Evolutionary conservation across 2,888 invertebrate species (phyloP).

Genomic region (Neoaliturus tenellus): DNA sequence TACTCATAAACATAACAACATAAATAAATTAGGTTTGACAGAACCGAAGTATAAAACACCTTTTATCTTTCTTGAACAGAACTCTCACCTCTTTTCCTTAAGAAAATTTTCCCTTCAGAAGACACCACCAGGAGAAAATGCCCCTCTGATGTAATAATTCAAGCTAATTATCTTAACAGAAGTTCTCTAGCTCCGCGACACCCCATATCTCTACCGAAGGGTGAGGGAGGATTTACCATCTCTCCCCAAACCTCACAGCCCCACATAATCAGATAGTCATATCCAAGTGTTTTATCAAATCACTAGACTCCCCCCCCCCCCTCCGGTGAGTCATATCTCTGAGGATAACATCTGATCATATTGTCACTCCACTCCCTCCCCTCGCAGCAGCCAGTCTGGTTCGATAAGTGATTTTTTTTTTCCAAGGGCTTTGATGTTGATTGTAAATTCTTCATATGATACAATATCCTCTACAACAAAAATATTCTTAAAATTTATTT

Average conservation of each 20-base stretch:
- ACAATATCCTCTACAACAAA: no score
- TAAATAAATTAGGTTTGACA: no score
- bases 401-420: background rate
- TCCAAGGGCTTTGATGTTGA: no score
- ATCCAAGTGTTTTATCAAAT: slow-evolving; percentile 34
- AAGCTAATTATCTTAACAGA: background rate
- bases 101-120: no score
- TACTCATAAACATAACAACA: no score
- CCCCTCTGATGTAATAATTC: no score
- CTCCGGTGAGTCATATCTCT: slow-evolving; percentile 15
- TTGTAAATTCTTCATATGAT: no score
- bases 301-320: background rate
- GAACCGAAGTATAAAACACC: no score
- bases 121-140: no score
- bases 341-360: background rate
- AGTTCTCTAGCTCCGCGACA: background rate
- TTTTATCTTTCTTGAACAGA: no score
- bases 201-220: background rate
- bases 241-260: background rate
- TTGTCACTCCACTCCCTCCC: background rate
- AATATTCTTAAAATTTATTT: no score
- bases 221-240: background rate
- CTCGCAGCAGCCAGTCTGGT: background rate
- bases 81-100: no score
- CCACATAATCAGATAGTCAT: slow-evolving; percentile 41